These are phyloP conservation scores for Cerastis rubricosa DNA, from an alignment of 2,888 invertebrate genomes.

Conservation along the genomic window DNA sequence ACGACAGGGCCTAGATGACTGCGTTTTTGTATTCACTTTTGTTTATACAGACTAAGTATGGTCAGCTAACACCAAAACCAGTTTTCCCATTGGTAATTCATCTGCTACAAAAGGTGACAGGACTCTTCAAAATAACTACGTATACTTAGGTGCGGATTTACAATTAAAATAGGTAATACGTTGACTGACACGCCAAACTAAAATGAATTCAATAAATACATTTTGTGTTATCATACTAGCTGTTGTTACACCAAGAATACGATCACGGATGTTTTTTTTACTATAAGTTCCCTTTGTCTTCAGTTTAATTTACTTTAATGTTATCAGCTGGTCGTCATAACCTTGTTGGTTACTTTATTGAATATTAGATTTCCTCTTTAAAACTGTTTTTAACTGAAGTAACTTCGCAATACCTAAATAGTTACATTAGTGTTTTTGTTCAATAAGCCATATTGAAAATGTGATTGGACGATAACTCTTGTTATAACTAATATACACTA, in stretches of 20 bases:
- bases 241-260: background rate
- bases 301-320: background rate
- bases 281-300: background rate
- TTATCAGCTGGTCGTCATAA: slow-evolving; percentile 1
- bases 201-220: background rate
- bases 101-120: background rate
- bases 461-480: background rate
- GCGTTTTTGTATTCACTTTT: background rate
- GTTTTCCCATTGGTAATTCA: background rate
- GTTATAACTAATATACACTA: background rate
- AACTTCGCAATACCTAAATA: background rate
- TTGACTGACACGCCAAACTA: background rate
- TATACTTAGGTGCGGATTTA: background rate
- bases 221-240: background rate
- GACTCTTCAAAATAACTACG: background rate
- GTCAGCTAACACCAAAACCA: background rate
- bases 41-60: background rate
- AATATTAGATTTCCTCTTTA: background rate
- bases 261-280: background rate
- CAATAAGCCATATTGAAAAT: background rate
- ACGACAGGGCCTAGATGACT: background rate
- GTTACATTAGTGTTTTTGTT: background rate
- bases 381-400: background rate
- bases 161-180: background rate
- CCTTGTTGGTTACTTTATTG: background rate